Percentiles rank a stretch among this genome's conserved stretches.
phyloP scores from a whole-genome alignment of 2,797 vertebrate genomes.

The Coracias cyanogaster region DNA sequence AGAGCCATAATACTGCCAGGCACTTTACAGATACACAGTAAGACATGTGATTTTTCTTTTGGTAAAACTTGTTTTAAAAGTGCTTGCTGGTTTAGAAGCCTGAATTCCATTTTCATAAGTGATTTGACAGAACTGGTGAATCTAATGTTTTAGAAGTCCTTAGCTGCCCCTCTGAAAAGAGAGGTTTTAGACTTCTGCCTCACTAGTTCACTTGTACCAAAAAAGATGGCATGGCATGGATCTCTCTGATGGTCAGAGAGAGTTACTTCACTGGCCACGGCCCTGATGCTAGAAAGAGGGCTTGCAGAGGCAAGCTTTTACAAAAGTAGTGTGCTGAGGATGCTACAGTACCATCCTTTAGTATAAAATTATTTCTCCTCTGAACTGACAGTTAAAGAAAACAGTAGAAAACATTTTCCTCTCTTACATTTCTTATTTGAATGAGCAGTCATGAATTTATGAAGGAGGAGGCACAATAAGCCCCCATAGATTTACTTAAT shows the following conservation, averaged over 20 bases:
- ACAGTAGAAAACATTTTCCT: background rate
- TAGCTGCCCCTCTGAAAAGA: background rate
- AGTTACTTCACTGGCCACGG: background rate
- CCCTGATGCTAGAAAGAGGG: background rate
- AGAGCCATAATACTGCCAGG: slow-evolving; percentile 63
- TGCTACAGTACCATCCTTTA: background rate
- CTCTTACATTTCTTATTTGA: background rate
- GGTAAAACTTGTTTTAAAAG: slow-evolving; percentile 14
- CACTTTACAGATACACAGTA: slow-evolving; percentile 54
- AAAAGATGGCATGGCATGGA: background rate
- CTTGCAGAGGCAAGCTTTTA: background rate
- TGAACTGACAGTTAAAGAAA: background rate
- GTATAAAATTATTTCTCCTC: background rate
- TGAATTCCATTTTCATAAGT: background rate
- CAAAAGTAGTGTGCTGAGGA: background rate
- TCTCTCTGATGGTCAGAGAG: background rate
- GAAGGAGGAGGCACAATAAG: background rate
- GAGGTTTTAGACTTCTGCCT: background rate
- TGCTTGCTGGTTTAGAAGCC: slow-evolving; percentile 16
- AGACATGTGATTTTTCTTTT: background rate
- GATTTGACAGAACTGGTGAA: background rate
- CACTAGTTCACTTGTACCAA: background rate
- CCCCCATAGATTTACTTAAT: background rate
- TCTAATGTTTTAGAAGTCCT: background rate
- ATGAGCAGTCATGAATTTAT: background rate